Base-by-base conservation (phyloP, 2,113 vertebrate species). In the Spea bombifrons region DNA sequence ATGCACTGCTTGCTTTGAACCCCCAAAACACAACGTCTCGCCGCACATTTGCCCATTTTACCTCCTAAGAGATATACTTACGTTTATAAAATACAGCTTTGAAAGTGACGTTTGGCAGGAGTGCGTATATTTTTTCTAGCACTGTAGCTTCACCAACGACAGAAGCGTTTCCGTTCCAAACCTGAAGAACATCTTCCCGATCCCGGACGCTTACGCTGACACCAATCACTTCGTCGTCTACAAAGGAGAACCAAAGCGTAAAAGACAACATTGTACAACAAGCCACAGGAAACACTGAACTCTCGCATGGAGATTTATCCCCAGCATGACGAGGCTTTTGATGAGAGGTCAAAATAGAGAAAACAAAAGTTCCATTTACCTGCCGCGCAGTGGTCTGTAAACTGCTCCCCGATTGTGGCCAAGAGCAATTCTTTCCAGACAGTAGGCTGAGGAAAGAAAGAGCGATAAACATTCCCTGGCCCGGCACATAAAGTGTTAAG, bases 21-120 rank as follows among this genome's bases (percentile, higher is more conserved):
- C 30, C 30, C 1, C 30, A 30, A 30, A 59, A 13, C 10, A 5
- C 4, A 59, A 59, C 2, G 8, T 4, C n/a, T 59, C 55, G 10
- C 55, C 0, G n/a, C 2, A 59, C n/a, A 13, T 4, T 59, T 13
- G 8, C 55, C 5, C 5, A 59, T 9, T 4, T 59, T 13, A 13
- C n/a, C 10, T n/a, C 8, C 55, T 59, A 9, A 59, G 5, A 30
- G 30, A 17, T 5, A 46, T 81, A 96, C 97, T 97, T 87, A 99
- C 97, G 90, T 87, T 98, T 98, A 91, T 98, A 99, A 92, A 99
- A 99, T 75, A 95, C 94, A 0, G 91, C 95, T 93, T 97, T 98
- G 89, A 99, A 99, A 83, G 92, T 83, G 0, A 90, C 93, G 76
- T 93, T 89, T 75, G 97, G 96, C 82, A 98, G 93, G 81, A 99